These are phyloP conservation scores for Falco naumanni DNA, from an alignment of 2,797 vertebrate genomes.

Conservation along the genomic window DNA sequence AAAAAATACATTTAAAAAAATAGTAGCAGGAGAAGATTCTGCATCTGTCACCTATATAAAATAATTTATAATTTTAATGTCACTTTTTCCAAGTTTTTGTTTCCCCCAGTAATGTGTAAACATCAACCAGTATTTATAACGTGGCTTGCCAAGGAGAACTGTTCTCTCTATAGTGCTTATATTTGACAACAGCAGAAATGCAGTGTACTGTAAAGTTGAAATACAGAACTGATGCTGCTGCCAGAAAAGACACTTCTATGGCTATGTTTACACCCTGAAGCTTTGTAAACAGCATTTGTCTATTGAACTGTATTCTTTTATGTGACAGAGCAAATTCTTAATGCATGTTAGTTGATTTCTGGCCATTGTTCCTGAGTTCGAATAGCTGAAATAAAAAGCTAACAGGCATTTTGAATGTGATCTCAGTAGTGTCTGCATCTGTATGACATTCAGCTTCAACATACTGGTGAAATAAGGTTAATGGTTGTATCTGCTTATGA, in stretches of 20 bases:
- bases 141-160: background rate
- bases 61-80: background rate
- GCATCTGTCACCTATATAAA: background rate
- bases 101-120: background rate
- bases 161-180: background rate
- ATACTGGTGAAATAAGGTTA: background rate
- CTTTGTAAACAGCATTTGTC: background rate
- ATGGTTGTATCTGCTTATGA: background rate
- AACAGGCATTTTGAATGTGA: background rate
- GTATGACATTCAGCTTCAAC: background rate
- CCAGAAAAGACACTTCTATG: background rate
- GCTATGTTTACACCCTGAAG: background rate
- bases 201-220: background rate
- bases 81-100: background rate
- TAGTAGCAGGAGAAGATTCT: background rate
- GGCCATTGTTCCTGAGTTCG: background rate
- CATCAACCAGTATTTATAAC: background rate
- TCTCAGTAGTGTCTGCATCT: background rate
- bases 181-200: background rate
- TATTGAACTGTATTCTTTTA: background rate
- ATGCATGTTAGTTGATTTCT: background rate
- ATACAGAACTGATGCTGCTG: background rate
- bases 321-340: background rate
- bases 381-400: slow-evolving; percentile 1
- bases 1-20: background rate